These are phyloP conservation scores for Diprion similis DNA, from an alignment of 1,140 invertebrate species.

Conservation along the genomic window DNA sequence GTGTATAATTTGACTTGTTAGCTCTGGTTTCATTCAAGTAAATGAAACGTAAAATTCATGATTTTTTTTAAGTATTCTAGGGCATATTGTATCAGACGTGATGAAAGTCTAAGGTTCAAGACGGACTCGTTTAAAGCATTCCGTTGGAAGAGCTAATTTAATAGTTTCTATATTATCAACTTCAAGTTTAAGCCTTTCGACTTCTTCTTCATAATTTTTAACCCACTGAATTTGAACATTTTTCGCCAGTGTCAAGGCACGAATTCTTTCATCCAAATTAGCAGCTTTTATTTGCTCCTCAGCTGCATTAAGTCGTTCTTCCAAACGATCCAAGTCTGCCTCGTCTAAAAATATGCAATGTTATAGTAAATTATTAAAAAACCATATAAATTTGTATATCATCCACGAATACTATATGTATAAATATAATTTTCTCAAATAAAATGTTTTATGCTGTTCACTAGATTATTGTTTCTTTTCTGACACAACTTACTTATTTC, in stretches of 20 bases:
- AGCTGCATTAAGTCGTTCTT: slow-evolving; percentile 74
- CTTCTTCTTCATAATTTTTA: slow-evolving; percentile 82
- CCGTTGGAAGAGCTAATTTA: slow-evolving; percentile 77
- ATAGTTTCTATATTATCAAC: slow-evolving; percentile 90
- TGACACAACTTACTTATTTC: slow-evolving; percentile 67
- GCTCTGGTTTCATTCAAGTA: not conserved
- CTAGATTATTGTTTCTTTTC: slow-evolving; percentile 1
- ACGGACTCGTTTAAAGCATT: slow-evolving; percentile 79
- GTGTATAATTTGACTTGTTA: not conserved
- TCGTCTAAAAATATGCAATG: slow-evolving; percentile 62
- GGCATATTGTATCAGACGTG: slow-evolving; percentile 30
- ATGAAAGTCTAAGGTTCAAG: slow-evolving; percentile 62
- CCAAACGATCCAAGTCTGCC: slow-evolving; percentile 73
- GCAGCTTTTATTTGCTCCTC: slow-evolving; percentile 76
- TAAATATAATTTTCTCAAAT: not conserved
- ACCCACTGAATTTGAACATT: slow-evolving; percentile 80
- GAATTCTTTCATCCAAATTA: slow-evolving; percentile 79
- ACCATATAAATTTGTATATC: not conserved
- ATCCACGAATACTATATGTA: too few species aligned
- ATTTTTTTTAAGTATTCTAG: slow-evolving; percentile 36
- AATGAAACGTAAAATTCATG: not conserved
- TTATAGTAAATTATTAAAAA: slow-evolving; percentile 17
- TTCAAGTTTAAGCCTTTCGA: slow-evolving; percentile 75
- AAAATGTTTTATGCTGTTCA: not conserved
- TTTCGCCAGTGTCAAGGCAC: slow-evolving; percentile 73